A percentile compares a stretch with the other conserved stretches of the same genome.
phyloP scores from a whole-genome alignment of 1,140 invertebrate species.

The Drosophila fuyamai region DNA sequence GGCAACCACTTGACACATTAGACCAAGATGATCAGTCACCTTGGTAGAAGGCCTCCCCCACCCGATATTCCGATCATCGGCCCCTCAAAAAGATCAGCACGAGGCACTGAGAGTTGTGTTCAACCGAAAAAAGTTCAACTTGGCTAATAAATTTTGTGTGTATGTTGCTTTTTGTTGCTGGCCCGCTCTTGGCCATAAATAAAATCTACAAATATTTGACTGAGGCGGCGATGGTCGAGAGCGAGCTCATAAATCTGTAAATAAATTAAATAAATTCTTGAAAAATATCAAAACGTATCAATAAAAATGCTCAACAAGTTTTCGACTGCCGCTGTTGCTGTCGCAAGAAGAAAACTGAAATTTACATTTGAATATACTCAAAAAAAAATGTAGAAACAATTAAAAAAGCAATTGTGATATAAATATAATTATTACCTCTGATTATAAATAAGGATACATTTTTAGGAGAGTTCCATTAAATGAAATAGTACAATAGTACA shows the following conservation, averaged over 20 bases:
- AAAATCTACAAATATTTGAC: slow-evolving; percentile 79
- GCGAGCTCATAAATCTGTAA: slow-evolving; percentile 80
- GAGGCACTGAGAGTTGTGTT: slow-evolving; percentile 48
- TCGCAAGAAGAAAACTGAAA: slow-evolving; percentile 5
- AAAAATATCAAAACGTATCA: slow-evolving; percentile 79
- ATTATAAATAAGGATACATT: too few relatives aligned
- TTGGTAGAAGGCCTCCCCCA: slow-evolving; percentile 32
- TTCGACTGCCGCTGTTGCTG: slow-evolving; percentile 28
- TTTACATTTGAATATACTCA: slow-evolving; percentile 23
- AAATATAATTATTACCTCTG: too few relatives aligned
- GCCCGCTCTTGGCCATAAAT: slow-evolving; percentile 63
- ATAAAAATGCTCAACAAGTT: slow-evolving; percentile 83
- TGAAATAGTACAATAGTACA: too few relatives aligned
- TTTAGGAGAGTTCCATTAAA: too few relatives aligned
- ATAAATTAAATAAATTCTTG: slow-evolving; percentile 81
- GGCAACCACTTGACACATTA: slow-evolving; percentile 74
- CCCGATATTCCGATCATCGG: neutral
- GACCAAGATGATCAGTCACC: slow-evolving; percentile 73
- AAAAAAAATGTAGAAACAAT: neutral
- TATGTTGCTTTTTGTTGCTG: slow-evolving; percentile 25
- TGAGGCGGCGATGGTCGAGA: slow-evolving; percentile 41
- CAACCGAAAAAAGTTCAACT: slow-evolving; percentile 62
- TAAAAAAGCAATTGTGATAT: too few relatives aligned
- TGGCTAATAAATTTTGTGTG: slow-evolving; percentile 74
- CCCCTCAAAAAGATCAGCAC: slow-evolving; percentile 24